phyloP scores from a whole-genome alignment of 2,113 vertebrate genomes.

The Turdus rufiventris region DNA sequence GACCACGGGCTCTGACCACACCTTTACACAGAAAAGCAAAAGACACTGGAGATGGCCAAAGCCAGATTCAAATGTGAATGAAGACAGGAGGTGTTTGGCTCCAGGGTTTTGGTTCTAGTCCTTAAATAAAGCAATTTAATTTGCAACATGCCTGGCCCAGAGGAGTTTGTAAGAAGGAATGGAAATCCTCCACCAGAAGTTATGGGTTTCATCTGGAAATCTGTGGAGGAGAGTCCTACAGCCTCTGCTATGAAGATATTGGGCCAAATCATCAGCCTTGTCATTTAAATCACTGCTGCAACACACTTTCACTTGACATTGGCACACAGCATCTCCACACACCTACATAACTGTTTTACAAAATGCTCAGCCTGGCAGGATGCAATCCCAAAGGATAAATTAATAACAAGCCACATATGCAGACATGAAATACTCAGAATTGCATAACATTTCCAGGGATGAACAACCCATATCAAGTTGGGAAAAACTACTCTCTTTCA shows the following conservation, averaged over 20 bases:
- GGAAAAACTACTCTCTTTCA: background rate
- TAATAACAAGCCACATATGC: constrained; percentile 1
- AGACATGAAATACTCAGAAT: background rate
- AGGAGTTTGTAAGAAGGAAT: background rate
- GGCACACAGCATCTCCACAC: background rate
- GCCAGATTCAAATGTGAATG: constrained; percentile 2
- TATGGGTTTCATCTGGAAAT: background rate
- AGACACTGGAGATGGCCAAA: background rate
- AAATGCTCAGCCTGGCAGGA: background rate
- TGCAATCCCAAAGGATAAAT: constrained; percentile 37
- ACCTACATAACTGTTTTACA: constrained; percentile 13
- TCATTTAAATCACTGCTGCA: background rate
- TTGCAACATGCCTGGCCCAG: background rate
- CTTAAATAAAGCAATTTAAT: constrained; percentile 3
- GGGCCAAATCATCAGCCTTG: background rate
- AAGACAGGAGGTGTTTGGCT: constrained; percentile 15
- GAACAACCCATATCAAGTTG: background rate
- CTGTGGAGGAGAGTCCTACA: background rate
- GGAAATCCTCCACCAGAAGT: constrained; percentile 8
- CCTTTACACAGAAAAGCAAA: background rate
- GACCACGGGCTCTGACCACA: background rate
- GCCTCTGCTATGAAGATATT: background rate
- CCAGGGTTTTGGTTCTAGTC: background rate
- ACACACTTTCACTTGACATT: background rate
- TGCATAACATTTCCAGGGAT: background rate